A percentile compares a stretch with the other conserved stretches of the same genome.
Evolutionary conservation across 2,113 vertebrate genomes (phyloP).

Genomic region (Sinocyclocheilus anshuiensis): DNA sequence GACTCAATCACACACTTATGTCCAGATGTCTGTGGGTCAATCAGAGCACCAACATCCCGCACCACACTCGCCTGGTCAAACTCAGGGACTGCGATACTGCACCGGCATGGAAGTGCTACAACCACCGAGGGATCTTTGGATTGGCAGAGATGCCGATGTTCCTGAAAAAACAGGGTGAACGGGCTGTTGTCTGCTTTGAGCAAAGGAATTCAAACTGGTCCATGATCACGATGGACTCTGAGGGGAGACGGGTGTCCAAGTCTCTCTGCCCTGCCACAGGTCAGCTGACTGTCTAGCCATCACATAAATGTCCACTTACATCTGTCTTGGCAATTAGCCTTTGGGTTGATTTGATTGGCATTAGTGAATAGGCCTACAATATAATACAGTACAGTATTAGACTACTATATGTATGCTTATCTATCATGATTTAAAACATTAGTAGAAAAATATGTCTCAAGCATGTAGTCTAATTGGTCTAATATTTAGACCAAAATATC

Average conservation of each 20-base stretch:
- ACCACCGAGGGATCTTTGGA: constrained; percentile 73
- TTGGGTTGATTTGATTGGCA: background rate
- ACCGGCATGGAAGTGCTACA: constrained; percentile 82
- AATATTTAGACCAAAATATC: too few species aligned
- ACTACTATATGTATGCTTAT: too few species aligned
- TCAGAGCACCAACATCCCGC: constrained; percentile 62
- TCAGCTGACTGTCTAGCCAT: constrained; percentile 59
- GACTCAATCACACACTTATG: constrained; percentile 74
- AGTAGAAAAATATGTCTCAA: too few species aligned
- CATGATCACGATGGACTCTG: constrained; percentile 72
- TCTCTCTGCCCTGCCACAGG: constrained; percentile 80
- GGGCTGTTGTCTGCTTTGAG: constrained; percentile 73
- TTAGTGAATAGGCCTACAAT: too few species aligned
- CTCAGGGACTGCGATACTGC: constrained; percentile 70
- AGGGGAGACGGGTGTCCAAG: constrained; percentile 64
- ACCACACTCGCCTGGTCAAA: constrained; percentile 68
- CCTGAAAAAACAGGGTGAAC: constrained; percentile 80
- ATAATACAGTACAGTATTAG: too few species aligned
- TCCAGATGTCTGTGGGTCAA: constrained; percentile 77
- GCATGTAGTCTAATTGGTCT: too few species aligned
- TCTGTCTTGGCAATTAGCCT: background rate
- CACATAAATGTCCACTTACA: background rate
- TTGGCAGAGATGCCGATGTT: constrained; percentile 77
- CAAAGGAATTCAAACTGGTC: constrained; percentile 81
- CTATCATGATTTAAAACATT: too few species aligned